Base-by-base conservation (phyloP, 2,113 vertebrate species). In the Verasper variegatus region DNA sequence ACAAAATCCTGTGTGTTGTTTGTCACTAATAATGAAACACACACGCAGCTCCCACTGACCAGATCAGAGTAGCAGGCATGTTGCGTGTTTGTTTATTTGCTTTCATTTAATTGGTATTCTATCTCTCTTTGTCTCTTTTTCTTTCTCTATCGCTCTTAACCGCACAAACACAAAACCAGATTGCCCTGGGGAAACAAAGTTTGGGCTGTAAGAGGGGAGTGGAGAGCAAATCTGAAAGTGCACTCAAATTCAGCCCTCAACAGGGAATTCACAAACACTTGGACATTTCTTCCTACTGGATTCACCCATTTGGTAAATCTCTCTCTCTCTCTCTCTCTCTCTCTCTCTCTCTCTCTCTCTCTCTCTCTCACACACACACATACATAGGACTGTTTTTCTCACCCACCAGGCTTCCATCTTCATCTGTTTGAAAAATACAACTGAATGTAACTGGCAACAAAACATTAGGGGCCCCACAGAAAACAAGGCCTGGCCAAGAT, bases 221-320 rank as follows among this genome's bases (percentile, higher is more conserved):
- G 4, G 49, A 49, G 45, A 60, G n/a, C 61, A 81, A 63, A 82
- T 83, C 75, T 82, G 49, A 86, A 64, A 71, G 76, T 86, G 79
- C 74, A 78, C 85, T 89, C 58, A 52, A 65, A 55, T 65, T 89
- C 79, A 82, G 62, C 86, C 40, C 80, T 71, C 85, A 83, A 49
- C 24, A 63, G 81, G 82, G 78, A 87, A 59, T 79, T 85, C 74
- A 71, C 71, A 61, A 79, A 83, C 78, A 86, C 76, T 71, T 51
- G 26, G 54, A 68, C 86, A 59, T 78, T 69, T 87, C 77, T 71
- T 80, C 59, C 74, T 60, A 26, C 78, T 79, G 60, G 75, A 83
- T 73, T 84, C 60, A 81, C 65, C 63, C 9, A 63, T 70, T 74
- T 67, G 69, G 37, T 87, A 67, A 68, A 69, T 51, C 31, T 1